Percentiles rank a stretch among this genome's conserved stretches.
Evolutionary conservation across 2,888 invertebrate species (phyloP).

Genomic region (Kryphioiulus occultus): DNA sequence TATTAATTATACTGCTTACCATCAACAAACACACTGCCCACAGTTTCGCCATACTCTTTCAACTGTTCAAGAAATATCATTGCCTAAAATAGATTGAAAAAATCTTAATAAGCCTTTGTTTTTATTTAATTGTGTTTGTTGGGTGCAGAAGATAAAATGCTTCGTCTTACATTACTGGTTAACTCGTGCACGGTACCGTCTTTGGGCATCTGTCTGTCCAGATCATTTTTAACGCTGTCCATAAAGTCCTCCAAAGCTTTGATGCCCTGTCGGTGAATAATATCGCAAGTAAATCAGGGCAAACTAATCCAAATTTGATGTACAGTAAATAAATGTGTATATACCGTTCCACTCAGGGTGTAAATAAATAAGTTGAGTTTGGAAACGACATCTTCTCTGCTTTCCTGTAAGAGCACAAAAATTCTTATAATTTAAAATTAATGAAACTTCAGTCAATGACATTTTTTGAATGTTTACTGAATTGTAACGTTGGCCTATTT

Average conservation of each 20-base stretch:
- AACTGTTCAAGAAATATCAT: slow-evolving; percentile 87
- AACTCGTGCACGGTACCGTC: slow-evolving; percentile 98
- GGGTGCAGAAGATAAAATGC: too few species aligned
- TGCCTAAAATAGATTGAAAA: slow-evolving; percentile 64
- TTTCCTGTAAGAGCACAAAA: neutral
- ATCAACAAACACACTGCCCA: slow-evolving; percentile 72
- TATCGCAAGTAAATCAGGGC: neutral
- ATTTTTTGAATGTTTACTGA: too few species aligned
- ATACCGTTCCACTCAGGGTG: slow-evolving; percentile 77
- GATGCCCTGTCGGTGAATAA: slow-evolving; percentile 71
- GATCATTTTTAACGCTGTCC: slow-evolving; percentile 79
- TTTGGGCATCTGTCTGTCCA: slow-evolving; percentile 77
- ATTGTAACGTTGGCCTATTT: too few species aligned
- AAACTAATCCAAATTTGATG: too few species aligned
- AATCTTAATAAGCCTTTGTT: neutral
- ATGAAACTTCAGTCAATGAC: too few species aligned
- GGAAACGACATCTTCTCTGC: slow-evolving; percentile 54
- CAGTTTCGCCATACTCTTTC: slow-evolving; percentile 75
- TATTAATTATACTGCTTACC: slow-evolving; percentile 46
- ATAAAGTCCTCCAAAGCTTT: slow-evolving; percentile 92
- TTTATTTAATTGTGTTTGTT: too few species aligned
- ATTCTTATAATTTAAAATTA: too few species aligned
- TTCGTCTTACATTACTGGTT: slow-evolving; percentile 87
- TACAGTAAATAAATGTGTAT: neutral
- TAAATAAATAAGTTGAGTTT: slow-evolving; percentile 78